A percentile compares a stretch with the other conserved stretches of the same genome.
These are phyloP conservation scores for Loripinus fragilis DNA, from an alignment of 2,888 invertebrate genomes.

Conservation along the genomic window DNA sequence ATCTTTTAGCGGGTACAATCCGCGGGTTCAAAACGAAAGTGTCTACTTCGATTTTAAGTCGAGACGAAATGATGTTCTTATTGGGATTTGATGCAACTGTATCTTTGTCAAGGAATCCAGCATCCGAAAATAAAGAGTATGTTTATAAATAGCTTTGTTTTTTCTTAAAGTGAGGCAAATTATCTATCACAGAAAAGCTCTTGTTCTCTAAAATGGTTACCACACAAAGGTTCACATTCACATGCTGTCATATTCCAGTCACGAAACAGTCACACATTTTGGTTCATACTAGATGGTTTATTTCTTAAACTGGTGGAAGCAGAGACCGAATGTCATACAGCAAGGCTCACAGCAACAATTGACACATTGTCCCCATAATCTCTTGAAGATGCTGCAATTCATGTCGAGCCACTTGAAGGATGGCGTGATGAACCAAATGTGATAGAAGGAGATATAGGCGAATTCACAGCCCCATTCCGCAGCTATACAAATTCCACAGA, in stretches of 20 bases:
- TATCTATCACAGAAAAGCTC: too few species aligned
- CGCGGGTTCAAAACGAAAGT: too few species aligned
- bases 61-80: too few species aligned
- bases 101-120: too few species aligned
- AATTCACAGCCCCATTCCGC: constrained; percentile 84
- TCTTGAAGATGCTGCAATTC: constrained; percentile 77
- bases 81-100: too few species aligned
- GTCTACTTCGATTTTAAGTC: too few species aligned
- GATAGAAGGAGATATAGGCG: constrained; percentile 85
- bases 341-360: constrained; percentile 57
- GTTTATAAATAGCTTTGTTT: too few species aligned
- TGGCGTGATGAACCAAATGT: constrained; percentile 90
- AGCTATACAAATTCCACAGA: constrained; percentile 88
- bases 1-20: too few species aligned
- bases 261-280: background rate
- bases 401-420: constrained; percentile 88
- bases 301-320: constrained; percentile 58
- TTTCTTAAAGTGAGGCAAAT: too few species aligned
- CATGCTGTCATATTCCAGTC: background rate
- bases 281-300: background rate
- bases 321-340: constrained; percentile 53
- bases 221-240: background rate
- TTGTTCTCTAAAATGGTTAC: too few species aligned
- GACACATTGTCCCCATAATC: constrained; percentile 56
- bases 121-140: too few species aligned